Evolutionary conservation across 2,113 vertebrate species (phyloP).

Genomic region (Entelurus aequoreus): DNA sequence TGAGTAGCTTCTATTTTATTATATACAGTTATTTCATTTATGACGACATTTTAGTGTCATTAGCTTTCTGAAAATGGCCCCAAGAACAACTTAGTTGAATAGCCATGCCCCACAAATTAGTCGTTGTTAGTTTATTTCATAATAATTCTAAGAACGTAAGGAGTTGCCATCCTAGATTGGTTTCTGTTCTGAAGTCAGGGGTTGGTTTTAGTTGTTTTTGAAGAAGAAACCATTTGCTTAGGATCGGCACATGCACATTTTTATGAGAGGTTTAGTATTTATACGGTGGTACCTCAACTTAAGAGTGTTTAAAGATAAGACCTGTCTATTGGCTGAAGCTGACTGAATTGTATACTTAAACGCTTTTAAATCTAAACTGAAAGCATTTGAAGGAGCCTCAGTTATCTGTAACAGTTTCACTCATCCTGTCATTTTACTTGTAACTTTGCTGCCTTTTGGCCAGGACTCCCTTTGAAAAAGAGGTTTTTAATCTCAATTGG

Average conservation of each 20-base stretch:
- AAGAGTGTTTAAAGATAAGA: too few relatives aligned
- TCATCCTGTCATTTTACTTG: too few relatives aligned
- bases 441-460: too few relatives aligned
- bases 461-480: too few relatives aligned
- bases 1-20: too few relatives aligned
- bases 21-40: too few relatives aligned
- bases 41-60: too few relatives aligned
- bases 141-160: constrained; percentile 5
- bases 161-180: constrained; percentile 49
- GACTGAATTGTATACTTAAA: background rate
- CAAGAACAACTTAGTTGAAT: too few relatives aligned
- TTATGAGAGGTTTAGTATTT: background rate
- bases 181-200: constrained; percentile 43
- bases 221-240: constrained; percentile 50
- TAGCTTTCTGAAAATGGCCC: too few relatives aligned
- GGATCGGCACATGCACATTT: constrained; percentile 54
- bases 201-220: constrained; percentile 8
- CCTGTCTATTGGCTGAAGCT: background rate
- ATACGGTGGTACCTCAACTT: background rate
- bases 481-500: too few relatives aligned
- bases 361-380: background rate
- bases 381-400: too few relatives aligned
- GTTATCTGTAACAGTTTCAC: too few relatives aligned
- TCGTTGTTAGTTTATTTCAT: background rate
- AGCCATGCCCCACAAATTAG: background rate